These are phyloP conservation scores for Phaonia tiefii DNA, from an alignment of 2,888 invertebrate genomes.

Conservation along the genomic window DNA sequence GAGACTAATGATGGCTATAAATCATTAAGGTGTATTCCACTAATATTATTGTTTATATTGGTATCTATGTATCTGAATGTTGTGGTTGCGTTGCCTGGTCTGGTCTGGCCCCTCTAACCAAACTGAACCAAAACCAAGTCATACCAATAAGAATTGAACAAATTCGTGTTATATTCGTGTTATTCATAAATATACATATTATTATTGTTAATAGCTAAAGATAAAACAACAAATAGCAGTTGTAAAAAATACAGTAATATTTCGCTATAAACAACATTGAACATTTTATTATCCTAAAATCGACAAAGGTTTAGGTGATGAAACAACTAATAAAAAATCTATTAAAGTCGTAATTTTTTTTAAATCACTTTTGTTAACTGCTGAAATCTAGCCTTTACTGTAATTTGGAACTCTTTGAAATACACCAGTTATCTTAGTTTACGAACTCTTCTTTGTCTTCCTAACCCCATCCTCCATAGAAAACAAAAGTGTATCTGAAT, in stretches of 20 bases:
- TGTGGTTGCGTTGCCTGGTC: background rate
- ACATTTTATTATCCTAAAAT: too few species aligned
- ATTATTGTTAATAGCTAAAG: constrained; percentile 12
- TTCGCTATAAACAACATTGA: constrained; percentile 5
- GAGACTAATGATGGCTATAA: constrained; percentile 55
- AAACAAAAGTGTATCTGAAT: constrained; percentile 6
- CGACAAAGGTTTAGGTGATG: too few species aligned
- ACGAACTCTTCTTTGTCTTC: background rate
- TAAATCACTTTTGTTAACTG: too few species aligned
- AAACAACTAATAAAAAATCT: too few species aligned
- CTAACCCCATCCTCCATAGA: too few species aligned
- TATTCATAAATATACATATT: background rate
- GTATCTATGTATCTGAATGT: background rate
- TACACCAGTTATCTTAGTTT: background rate
- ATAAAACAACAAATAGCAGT: constrained; percentile 2
- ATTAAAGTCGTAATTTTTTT: too few species aligned
- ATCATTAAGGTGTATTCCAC: constrained; percentile 58
- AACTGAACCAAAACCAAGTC: background rate
- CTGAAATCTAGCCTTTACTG: too few species aligned
- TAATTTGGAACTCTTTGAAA: too few species aligned
- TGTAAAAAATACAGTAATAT: too few species aligned
- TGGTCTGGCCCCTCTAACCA: background rate
- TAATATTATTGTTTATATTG: constrained; percentile 42
- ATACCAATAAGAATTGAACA: constrained; percentile 8
- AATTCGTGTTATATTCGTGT: constrained; percentile 40